phyloP scores from a whole-genome alignment of 1,140 invertebrate genomes.

The Bradynema listronoti region DNA sequence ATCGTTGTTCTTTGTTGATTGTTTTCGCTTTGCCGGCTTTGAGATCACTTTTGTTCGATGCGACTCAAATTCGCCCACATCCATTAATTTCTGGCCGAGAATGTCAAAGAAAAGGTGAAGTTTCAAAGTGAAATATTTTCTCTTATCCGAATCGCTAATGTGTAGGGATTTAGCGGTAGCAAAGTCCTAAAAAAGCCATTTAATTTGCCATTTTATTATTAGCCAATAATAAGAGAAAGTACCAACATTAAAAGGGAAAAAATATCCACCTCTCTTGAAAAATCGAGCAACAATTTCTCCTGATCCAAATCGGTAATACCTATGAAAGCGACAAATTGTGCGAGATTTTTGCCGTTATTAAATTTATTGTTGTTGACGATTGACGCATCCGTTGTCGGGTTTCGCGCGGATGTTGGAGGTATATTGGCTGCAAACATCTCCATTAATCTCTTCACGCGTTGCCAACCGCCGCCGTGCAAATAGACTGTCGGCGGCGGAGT shows the following conservation, averaged over 20 bases:
- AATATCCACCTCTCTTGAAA: too few species aligned
- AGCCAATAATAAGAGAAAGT: too few species aligned
- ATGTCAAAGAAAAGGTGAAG: constrained; percentile 96
- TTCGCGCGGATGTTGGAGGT: too few species aligned
- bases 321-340: constrained; percentile 96
- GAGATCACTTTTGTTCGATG: constrained; percentile 99
- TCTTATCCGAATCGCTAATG: constrained; percentile 95
- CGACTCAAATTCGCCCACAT: constrained; percentile 95
- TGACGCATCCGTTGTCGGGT: too few species aligned
- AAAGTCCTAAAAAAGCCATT: constrained; percentile 84
- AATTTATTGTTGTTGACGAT: too few species aligned
- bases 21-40: constrained; percentile 99
- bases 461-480: constrained; percentile 90
- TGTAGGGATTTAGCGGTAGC: constrained; percentile 98
- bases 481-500: constrained; percentile 98
- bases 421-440: too few species aligned
- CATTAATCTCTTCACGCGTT: too few species aligned
- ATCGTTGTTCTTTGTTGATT: constrained; percentile 96
- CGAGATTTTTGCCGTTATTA: too few species aligned
- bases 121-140: constrained; percentile 97
- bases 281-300: too few species aligned
- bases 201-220: too few species aligned
- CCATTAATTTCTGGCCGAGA: constrained; percentile 91
- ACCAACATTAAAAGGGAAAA: too few species aligned
- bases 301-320: too few species aligned